A percentile compares a stretch with the other conserved stretches of the same genome.
Evolutionary conservation across 2,113 vertebrate species (phyloP).

Genomic region (Tautogolabrus adspersus): DNA sequence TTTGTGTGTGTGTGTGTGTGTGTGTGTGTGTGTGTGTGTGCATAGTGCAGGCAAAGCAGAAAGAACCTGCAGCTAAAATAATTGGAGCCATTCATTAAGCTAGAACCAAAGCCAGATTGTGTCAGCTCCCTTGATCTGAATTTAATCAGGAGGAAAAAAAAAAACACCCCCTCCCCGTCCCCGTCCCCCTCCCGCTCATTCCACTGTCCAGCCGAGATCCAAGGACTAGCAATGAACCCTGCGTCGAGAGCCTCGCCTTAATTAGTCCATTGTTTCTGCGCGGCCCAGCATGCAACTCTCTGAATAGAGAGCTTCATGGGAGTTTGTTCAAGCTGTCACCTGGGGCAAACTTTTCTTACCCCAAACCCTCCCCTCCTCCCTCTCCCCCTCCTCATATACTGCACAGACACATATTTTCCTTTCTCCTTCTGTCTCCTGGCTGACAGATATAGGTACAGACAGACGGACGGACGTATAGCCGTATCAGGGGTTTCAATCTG

Average conservation of each 20-base stretch:
- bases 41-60: constrained; percentile 42
- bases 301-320: constrained; percentile 60
- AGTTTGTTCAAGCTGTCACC: constrained; percentile 78
- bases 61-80: constrained; percentile 62
- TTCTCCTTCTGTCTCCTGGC: constrained; percentile 24
- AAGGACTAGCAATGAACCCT: constrained; percentile 69
- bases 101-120: constrained; percentile 68
- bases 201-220: constrained; percentile 63
- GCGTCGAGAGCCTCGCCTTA: constrained; percentile 67
- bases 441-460: constrained; percentile 62
- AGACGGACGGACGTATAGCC: constrained; percentile 51
- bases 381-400: neutral
- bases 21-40: neutral
- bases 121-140: constrained; percentile 77
- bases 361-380: neutral
- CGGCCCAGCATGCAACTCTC: constrained; percentile 65
- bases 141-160: constrained; percentile 63
- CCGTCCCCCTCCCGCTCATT: constrained; percentile 43
- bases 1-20: neutral
- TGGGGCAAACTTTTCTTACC: constrained; percentile 69
- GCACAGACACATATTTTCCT: constrained; percentile 43
- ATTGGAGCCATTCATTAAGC: constrained; percentile 75
- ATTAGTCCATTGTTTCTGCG: constrained; percentile 76
- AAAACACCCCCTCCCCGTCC: constrained; percentile 28
- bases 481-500: constrained; percentile 65